Evolutionary conservation across 2,113 vertebrate genomes (phyloP), one percentile per base, ranked within the genome.

Genomic region (Cynoglossus semilaevis): DNA sequence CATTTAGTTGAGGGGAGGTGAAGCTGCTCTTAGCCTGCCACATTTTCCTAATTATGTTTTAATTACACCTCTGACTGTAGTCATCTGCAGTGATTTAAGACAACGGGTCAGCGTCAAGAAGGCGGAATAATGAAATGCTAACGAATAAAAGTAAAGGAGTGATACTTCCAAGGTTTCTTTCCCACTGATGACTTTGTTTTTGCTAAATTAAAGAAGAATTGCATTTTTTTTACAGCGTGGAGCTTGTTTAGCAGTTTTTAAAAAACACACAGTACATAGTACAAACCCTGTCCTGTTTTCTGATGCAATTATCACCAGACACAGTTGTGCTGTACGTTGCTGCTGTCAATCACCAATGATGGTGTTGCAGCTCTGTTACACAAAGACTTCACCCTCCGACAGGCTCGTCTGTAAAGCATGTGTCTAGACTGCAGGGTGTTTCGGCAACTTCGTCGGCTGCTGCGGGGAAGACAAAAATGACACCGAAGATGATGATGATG

Each of bases 21-120:
- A 80, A 83, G 85, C 87, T 90, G 76, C 76, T 87, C 83, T 87
- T 86, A 87, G 88, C 77, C 89, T 88, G 87, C 87, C 88, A 89
- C 88, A 88, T 89, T 92, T 91, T 53, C 74, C 76, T 92, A 94
- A 93, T 92, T 83, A 78, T 91, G 92, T 86, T 92, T 93, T 94
- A 92, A 93, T 94, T 93, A 92, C 83, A 87, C 83, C 85, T 85
- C 82, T 91, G 90, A 91, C 91, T 89, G 89, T 86, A 91, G 22
- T 91, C 86, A 88, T 91, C 88, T 91, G 85, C 81, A 86, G 87
- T 91, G 93, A 93, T 92, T 91, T 91, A 84, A 84, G 86, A 91
- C 83, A 89, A 90, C 87, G 84, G 90, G 90, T 93, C 90, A 90
- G 76, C 81, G 90, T 77, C 74, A 70, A 84, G 82, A 91, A 85